These are phyloP conservation scores for Intellagama lesueurii DNA, from an alignment of 2,797 vertebrate genomes.

Conservation along the genomic window DNA sequence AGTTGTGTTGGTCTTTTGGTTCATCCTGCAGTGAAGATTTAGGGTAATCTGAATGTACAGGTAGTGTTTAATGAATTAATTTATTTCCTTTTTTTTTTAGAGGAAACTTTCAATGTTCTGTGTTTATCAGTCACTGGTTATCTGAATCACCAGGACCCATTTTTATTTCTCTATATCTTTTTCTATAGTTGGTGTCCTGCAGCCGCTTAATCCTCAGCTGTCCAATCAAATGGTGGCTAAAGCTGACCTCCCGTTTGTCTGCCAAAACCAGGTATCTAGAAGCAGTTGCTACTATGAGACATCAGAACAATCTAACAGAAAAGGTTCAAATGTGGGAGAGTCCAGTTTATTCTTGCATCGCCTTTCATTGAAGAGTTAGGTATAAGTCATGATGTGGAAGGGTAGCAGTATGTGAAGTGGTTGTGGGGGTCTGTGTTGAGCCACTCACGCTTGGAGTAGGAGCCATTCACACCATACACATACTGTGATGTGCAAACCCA, in stretches of 20 bases:
- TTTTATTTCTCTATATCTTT: neutral
- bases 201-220: conserved; percentile 80
- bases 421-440: too few species aligned
- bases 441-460: too few species aligned
- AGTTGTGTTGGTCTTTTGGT: neutral
- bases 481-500: neutral
- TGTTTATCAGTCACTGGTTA: neutral
- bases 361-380: neutral
- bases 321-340: neutral
- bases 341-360: neutral
- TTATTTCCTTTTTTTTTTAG: neutral
- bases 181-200: conserved; percentile 64
- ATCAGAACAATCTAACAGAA: neutral
- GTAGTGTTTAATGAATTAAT: neutral
- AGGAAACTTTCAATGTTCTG: neutral
- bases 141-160: neutral
- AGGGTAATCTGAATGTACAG: neutral
- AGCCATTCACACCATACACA: too few species aligned
- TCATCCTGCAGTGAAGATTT: neutral
- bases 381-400: neutral
- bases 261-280: conserved; percentile 75
- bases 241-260: conserved; percentile 13
- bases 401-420: too few species aligned
- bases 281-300: neutral
- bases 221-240: conserved; percentile 81